phyloP scores from a whole-genome alignment of 1,140 invertebrate genomes.

The Manduca sexta region DNA sequence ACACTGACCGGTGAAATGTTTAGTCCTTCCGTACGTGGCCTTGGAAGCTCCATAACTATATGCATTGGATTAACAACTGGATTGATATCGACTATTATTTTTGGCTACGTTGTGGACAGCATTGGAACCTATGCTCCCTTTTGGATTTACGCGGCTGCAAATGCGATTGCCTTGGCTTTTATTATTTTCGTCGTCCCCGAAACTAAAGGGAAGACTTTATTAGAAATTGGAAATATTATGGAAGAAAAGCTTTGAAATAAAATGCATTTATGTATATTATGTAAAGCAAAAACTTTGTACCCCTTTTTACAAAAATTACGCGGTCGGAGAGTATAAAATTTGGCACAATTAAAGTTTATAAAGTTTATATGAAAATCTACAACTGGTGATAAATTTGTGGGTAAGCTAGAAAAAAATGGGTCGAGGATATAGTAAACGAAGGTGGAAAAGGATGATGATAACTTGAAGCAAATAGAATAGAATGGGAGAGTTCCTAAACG shows the following conservation, averaged over 20 bases:
- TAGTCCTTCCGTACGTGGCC: background rate
- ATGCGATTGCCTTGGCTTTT: background rate
- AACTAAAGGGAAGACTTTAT: constrained; percentile 3
- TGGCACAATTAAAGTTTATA: no score
- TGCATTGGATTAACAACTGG: background rate
- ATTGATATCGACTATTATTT: background rate
- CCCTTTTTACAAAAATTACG: no score
- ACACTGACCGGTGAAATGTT: constrained; percentile 4
- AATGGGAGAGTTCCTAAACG: no score
- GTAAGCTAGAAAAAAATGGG: no score
- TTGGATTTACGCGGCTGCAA: background rate
- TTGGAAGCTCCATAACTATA: background rate
- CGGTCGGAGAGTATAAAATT: no score
- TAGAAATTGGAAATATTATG: constrained; percentile 1
- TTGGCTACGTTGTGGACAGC: background rate
- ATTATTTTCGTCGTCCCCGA: background rate
- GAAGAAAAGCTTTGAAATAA: background rate
- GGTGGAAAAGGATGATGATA: no score
- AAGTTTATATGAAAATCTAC: no score
- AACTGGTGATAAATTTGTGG: no score
- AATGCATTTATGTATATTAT: no score
- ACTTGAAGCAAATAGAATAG: no score
- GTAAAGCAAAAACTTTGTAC: no score
- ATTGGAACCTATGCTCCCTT: background rate
- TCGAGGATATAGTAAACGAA: no score